These are phyloP conservation scores for Periplaneta americana DNA, from an alignment of 1,140 invertebrate species.

Conservation along the genomic window DNA sequence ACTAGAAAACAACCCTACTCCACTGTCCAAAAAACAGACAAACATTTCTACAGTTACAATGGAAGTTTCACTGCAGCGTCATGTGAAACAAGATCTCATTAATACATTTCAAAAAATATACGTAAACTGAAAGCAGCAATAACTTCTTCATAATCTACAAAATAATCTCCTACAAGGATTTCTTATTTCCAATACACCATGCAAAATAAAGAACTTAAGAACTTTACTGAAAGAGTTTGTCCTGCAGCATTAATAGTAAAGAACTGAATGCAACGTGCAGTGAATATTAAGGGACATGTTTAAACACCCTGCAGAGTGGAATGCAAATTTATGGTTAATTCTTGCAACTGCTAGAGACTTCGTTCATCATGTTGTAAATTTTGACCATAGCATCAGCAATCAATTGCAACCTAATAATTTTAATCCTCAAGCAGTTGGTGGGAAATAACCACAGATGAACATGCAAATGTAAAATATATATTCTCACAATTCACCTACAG, in stretches of 20 bases:
- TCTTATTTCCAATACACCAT: slow-evolving; percentile 12
- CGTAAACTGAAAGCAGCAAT: background rate
- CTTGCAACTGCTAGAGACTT: background rate
- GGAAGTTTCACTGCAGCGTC: background rate
- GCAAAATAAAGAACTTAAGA: background rate
- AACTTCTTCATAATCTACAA: background rate
- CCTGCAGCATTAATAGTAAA: slow-evolving; percentile 8
- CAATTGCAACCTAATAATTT: background rate
- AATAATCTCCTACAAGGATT: slow-evolving; percentile 3
- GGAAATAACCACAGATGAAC: background rate
- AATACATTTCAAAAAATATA: background rate
- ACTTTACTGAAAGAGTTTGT: slow-evolving; percentile 11
- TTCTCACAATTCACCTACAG: too few species aligned
- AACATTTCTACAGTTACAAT: background rate
- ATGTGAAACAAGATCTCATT: background rate
- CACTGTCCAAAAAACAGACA: background rate
- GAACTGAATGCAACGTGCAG: slow-evolving; percentile 3
- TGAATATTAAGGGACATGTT: background rate
- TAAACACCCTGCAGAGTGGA: background rate
- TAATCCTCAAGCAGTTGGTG: background rate
- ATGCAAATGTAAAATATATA: background rate
- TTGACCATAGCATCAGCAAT: background rate
- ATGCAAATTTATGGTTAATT: slow-evolving; percentile 1
- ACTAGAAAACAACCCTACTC: too few species aligned
- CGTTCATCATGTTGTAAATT: background rate